A percentile compares a stretch with the other conserved stretches of the same genome.
phyloP scores from a whole-genome alignment of 2,113 vertebrate genomes.

The Vireo altiloquus region DNA sequence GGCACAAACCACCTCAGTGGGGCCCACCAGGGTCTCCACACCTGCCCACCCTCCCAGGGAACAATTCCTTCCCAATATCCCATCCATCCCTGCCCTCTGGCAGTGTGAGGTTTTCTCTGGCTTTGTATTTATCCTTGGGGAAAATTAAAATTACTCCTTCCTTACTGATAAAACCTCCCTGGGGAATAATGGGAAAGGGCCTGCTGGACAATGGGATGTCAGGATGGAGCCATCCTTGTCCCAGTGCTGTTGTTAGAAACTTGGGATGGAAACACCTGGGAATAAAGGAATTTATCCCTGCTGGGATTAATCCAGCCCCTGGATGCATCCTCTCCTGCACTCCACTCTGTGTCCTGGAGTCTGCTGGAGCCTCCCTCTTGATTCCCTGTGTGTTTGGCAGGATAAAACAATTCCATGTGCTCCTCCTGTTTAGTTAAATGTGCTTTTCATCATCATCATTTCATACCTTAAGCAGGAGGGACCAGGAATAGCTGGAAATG shows the following conservation, averaged over 20 bases:
- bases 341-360: fast-evolving
- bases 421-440: neutral
- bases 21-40: too few relatives aligned
- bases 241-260: neutral
- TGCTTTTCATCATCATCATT: neutral
- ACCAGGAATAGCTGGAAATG: neutral
- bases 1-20: too few relatives aligned
- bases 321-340: neutral
- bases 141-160: neutral
- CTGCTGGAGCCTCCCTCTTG: neutral
- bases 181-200: neutral
- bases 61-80: neutral
- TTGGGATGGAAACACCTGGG: neutral
- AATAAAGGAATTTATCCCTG: neutral
- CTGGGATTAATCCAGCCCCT: neutral
- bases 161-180: neutral
- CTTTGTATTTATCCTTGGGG: neutral
- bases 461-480: fast-evolving
- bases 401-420: neutral
- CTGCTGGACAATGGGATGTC: neutral
- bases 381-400: neutral
- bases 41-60: neutral
- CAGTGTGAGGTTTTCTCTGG: neutral
- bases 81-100: neutral
- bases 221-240: neutral